Evolutionary conservation across 2,797 vertebrate genomes (phyloP), one percentile per base, ranked within the genome.

Genomic region (Hozukius guyotensis): DNA sequence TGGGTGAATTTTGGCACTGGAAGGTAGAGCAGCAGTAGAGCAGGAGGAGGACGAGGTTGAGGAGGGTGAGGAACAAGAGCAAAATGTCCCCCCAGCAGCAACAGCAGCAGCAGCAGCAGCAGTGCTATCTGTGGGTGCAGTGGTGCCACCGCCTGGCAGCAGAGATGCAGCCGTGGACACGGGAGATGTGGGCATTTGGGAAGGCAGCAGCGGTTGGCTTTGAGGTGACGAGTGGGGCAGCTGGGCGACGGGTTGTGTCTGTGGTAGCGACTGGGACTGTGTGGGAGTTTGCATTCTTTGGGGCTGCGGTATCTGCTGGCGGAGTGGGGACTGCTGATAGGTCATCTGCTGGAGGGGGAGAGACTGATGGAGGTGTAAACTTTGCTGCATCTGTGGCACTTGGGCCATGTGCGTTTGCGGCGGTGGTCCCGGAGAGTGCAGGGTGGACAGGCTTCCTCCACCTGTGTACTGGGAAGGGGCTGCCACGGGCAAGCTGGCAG

Each of bases 1-100:
- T 69, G 94, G 88, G 89, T 94, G 94, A 90, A 94, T 95, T 95
- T 96, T 96, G 95, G 95, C 95, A 96, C 95, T 93, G 85, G 95
- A 91, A 94, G 97, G 94, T 88, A 97, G 88, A 94, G 96, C 94
- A 87, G 97, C 96, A 81, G 94, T 86, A 74, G 95, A 96, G 83
- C 94, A 95, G 61, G 91, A 93, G 42, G 94, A 89, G 72, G 92
- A 94, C 83, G 88, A 93, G 68, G 92, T 93, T 84, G 85, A 95
- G 49, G 90, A 95, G 81, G 95, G 93, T 38, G 96, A 94, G 90
- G 95, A 93, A 38, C 90, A 93, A 75, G 93, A 90, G 85, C 90
- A 94, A 81, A 94, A 93, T 42, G 87, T 81, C 60, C 75, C 90
- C 25, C 78, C 55, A 14, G 38, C 13, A 42, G 38, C 38, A 42